phyloP scores from a whole-genome alignment of 1,140 invertebrate genomes.

The Formica selysi region DNA sequence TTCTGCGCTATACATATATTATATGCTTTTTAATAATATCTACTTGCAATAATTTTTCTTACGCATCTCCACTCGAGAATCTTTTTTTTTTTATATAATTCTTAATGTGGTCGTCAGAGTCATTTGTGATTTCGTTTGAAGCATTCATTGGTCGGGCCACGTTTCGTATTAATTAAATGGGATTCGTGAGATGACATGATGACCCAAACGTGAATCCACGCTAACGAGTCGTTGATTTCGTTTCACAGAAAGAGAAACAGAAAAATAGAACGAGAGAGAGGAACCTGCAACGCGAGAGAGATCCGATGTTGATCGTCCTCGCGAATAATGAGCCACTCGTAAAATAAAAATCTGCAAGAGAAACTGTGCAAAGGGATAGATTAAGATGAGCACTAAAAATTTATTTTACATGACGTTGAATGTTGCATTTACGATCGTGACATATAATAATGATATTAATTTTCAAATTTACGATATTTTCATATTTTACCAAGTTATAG shows the following conservation, averaged over 20 bases:
- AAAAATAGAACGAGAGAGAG: not conserved
- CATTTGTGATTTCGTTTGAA: constrained; percentile 56
- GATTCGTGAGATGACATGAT: constrained; percentile 75
- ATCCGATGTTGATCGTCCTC: constrained; percentile 46
- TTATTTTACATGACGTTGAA: not conserved
- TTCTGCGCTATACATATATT: too few relatives aligned
- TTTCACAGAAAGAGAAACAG: constrained; percentile 66
- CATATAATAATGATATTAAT: not conserved
- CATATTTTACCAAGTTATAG: not conserved
- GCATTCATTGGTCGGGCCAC: constrained; percentile 56
- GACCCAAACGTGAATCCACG: constrained; percentile 68
- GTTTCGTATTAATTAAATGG: constrained; percentile 81
- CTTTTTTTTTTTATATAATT: not conserved
- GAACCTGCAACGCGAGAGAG: constrained; percentile 18
- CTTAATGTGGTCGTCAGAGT: not conserved
- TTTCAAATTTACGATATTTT: not conserved
- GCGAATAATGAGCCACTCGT: constrained; percentile 9
- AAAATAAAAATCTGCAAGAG: not conserved
- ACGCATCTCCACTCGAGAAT: not conserved
- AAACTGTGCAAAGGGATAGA: not conserved
- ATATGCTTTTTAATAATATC: not conserved
- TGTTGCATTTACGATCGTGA: not conserved
- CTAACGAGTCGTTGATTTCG: constrained; percentile 81
- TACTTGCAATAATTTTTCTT: not conserved
- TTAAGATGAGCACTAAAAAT: not conserved